Evolutionary conservation across 2,797 vertebrate genomes (phyloP).

Genomic region (Epinephelus coioides): DNA sequence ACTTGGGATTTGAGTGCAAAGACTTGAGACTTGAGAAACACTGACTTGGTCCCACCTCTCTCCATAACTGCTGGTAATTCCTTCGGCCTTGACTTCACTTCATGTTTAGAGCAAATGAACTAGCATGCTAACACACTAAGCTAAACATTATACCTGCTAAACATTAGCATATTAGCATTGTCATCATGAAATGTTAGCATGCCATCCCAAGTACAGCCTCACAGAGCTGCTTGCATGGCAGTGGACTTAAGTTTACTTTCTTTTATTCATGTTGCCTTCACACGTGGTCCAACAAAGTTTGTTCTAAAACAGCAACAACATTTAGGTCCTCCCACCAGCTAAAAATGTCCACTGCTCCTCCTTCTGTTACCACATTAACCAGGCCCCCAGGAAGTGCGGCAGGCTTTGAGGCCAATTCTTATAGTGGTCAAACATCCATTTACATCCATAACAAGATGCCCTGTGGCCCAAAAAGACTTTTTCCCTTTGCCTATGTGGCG

Average conservation of each 20-base stretch:
- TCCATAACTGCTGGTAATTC: neutral
- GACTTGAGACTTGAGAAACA: no score
- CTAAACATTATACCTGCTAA: neutral
- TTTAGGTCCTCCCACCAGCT: neutral
- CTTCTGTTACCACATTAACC: neutral
- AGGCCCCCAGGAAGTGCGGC: no score
- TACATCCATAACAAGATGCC: no score
- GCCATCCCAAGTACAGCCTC: neutral
- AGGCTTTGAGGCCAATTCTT: no score
- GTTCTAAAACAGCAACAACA: conserved; percentile 9
- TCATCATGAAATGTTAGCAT: neutral
- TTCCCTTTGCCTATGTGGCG: no score
- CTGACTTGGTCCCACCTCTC: no score
- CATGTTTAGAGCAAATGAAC: neutral
- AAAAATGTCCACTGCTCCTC: neutral
- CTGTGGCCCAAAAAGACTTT: no score
- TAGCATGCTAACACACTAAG: neutral
- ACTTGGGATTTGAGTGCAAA: no score
- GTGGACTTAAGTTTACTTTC: neutral
- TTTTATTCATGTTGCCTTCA: neutral
- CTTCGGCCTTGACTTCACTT: neutral
- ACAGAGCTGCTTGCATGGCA: neutral
- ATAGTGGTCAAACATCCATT: no score
- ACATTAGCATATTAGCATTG: neutral
- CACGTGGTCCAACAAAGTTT: neutral